These are phyloP conservation scores for Catamblyrhynchus diadema DNA, from an alignment of 2,797 vertebrate genomes.

Conservation along the genomic window DNA sequence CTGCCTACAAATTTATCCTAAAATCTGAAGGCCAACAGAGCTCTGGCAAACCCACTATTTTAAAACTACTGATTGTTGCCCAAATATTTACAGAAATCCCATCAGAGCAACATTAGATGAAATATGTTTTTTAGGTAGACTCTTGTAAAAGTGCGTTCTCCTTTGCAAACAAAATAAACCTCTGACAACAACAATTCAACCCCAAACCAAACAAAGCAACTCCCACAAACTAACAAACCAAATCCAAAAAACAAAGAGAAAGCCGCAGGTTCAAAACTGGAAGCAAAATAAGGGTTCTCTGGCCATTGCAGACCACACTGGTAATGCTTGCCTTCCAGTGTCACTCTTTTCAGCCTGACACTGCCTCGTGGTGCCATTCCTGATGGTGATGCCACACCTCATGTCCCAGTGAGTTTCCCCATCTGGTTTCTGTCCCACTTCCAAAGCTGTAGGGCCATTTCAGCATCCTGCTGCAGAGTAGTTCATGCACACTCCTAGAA, in stretches of 20 bases:
- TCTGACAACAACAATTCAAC: neutral
- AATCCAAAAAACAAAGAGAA: neutral
- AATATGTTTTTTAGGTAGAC: neutral
- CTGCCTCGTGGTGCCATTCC: rapidly evolving
- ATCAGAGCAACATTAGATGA: neutral
- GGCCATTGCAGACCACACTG: rapidly evolving
- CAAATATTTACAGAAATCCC: neutral
- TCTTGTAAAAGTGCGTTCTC: neutral
- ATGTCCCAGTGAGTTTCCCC: neutral
- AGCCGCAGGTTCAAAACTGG: neutral
- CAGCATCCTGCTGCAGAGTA: neutral
- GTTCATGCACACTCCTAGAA: neutral
- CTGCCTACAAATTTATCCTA: neutral
- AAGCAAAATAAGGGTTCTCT: neutral
- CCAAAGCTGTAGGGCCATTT: rapidly evolving
- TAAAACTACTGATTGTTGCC: neutral
- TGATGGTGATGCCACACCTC: neutral
- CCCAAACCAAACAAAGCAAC: neutral
- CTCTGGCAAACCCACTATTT: neutral
- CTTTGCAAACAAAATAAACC: neutral
- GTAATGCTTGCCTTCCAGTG: neutral
- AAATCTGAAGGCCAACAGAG: neutral
- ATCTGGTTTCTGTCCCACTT: neutral
- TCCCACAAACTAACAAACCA: neutral
- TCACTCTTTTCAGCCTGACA: neutral